These are phyloP conservation scores for Ophiodon elongatus DNA, from an alignment of 2,113 vertebrate species.

Conservation along the genomic window DNA sequence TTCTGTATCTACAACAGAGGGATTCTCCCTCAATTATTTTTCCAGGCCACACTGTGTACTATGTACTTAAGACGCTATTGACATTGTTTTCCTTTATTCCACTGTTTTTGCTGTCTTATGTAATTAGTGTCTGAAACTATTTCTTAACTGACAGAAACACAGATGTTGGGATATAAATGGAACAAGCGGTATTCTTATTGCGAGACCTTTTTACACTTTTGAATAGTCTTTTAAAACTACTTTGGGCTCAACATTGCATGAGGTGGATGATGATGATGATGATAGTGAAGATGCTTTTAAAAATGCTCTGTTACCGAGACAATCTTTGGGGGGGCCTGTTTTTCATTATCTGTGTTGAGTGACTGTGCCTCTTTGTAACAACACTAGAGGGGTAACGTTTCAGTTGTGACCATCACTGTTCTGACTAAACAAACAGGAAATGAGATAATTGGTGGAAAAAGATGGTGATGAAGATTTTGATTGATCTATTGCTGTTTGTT, in stretches of 20 bases:
- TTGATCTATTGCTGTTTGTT: slow-evolving; percentile 43
- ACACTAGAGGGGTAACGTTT: slow-evolving; percentile 39
- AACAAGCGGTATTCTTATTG: slow-evolving; percentile 75
- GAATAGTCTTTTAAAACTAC: slow-evolving; percentile 35
- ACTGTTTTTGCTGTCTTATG: slow-evolving; percentile 25
- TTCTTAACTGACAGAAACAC: slow-evolving; percentile 45
- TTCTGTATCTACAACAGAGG: slow-evolving; percentile 57
- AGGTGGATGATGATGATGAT: slow-evolving; percentile 40
- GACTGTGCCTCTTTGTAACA: slow-evolving; percentile 43
- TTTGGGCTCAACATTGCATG: slow-evolving; percentile 15
- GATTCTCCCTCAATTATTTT: slow-evolving; percentile 48
- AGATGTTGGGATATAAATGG: slow-evolving; percentile 58
- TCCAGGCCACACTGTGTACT: slow-evolving; percentile 49
- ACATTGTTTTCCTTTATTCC: slow-evolving; percentile 52
- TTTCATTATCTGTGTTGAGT: slow-evolving; percentile 24
- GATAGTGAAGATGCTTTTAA: slow-evolving; percentile 37
- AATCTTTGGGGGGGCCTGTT: slow-evolving; percentile 61
- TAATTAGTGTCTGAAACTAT: slow-evolving; percentile 45
- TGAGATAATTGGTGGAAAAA: slow-evolving; percentile 12
- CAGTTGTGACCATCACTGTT: slow-evolving; percentile 16
- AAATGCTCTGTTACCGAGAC: slow-evolving; percentile 54
- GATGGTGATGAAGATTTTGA: background rate
- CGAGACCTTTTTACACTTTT: slow-evolving; percentile 55
- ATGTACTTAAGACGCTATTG: slow-evolving; percentile 39
- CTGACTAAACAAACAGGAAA: slow-evolving; percentile 23